Evolutionary conservation across 2,888 invertebrate genomes (phyloP), one percentile per base, ranked within the genome.

Genomic region (Agrilus cyanescens): DNA sequence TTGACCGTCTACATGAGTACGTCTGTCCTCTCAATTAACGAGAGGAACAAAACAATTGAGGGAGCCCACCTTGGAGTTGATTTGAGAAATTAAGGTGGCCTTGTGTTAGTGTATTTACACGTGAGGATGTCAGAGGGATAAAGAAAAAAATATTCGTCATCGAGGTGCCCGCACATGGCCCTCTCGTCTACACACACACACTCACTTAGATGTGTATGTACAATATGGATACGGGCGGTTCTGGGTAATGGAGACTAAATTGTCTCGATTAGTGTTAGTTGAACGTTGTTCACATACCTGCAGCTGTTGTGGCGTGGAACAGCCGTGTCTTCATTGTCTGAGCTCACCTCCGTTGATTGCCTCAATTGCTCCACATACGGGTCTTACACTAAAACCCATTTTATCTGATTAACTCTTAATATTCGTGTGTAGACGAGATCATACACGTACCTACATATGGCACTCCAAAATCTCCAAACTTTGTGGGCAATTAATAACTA

Each of bases 211-310:
- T 25, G 25, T 25, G 10, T 25, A 10, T 25, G 25, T 25, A 25
- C 25, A 6, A 10, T 25, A 25, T 56, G 57, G 37, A 54, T 54
- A 54, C 52, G 64, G 25, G 25, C 25, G 25, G 25, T 25, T 25
- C 25, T 54, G 58, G 59, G 59, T 62, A 64, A 65, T 65, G 62
- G 62, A 58, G 62, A 62, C 61, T 62, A 63, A 65, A 66, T 65
- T 66, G 63, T 60, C 56, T 57, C 60, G 64, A 66, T 66, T 65
- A 65, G 62, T 25, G 25, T 10, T 25, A 25, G 25, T 25, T 25
- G 10, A 25, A 10, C 25, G 25, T 25, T 25, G 25, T 60, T 60
- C 58, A 57, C 62, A 61, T 66, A 65, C 65, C 65, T 66, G 65
- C 65, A 66, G 63, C 64, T 65, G 65, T 59, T 58, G 55, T 52